These are phyloP conservation scores for Diaperis boleti DNA, from an alignment of 2,888 invertebrate species.

Conservation along the genomic window DNA sequence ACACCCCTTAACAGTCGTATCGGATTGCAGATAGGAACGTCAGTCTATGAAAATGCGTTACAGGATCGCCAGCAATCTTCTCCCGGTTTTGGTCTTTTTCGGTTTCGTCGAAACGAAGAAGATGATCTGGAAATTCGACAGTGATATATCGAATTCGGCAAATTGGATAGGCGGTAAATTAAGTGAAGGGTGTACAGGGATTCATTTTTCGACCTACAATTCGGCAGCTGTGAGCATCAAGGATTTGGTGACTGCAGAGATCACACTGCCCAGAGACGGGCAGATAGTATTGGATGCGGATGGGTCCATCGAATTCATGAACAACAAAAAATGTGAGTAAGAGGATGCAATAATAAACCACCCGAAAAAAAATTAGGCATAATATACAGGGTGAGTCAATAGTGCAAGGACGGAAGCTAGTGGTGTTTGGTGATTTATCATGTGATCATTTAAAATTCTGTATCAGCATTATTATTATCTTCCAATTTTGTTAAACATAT, in stretches of 20 bases:
- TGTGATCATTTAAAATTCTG: too few species aligned
- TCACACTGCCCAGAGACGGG: slow-evolving; percentile 66
- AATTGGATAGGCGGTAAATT: slow-evolving; percentile 23
- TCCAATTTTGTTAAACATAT: too few species aligned
- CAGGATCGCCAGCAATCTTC: background rate
- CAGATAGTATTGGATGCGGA: slow-evolving; percentile 57
- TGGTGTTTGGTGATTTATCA: too few species aligned
- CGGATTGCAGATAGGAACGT: slow-evolving; percentile 26
- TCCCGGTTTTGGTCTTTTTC: slow-evolving; percentile 1
- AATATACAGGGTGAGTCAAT: too few species aligned
- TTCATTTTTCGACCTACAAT: slow-evolving; percentile 43
- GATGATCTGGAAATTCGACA: slow-evolving; percentile 12
- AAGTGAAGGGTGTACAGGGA: slow-evolving; percentile 39
- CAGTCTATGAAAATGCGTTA: slow-evolving; percentile 22
- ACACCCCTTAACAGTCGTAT: slow-evolving; percentile 21
- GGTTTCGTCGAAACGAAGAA: slow-evolving; percentile 3
- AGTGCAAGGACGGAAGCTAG: too few species aligned
- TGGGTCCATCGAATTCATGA: slow-evolving; percentile 55
- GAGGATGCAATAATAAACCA: too few species aligned
- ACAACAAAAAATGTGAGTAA: slow-evolving; percentile 60
- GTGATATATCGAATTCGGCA: slow-evolving; percentile 15
- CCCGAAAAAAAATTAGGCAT: too few species aligned
- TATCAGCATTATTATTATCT: too few species aligned
- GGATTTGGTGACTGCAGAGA: slow-evolving; percentile 50
- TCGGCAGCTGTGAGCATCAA: slow-evolving; percentile 41